Evolutionary conservation across 2,797 vertebrate genomes (phyloP).

Genomic region (Enteromius unitaeniatus): DNA sequence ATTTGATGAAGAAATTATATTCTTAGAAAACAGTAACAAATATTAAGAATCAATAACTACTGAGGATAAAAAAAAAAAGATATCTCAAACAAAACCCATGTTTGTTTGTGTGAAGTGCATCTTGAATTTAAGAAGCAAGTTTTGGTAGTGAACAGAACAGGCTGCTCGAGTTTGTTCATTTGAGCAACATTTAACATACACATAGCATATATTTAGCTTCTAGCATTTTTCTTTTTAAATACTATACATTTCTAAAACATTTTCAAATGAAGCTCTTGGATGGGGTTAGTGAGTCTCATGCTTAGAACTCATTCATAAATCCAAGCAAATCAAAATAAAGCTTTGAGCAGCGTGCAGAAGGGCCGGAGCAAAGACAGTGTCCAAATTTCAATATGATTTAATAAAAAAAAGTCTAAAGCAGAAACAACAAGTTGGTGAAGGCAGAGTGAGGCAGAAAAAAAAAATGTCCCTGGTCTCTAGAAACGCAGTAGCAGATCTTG

Average conservation of each 20-base stretch:
- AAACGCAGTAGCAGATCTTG: background rate
- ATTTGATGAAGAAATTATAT: background rate
- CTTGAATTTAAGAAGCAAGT: background rate
- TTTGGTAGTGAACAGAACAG: background rate
- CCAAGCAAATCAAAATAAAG: conserved; percentile 52
- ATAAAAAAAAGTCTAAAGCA: conserved; percentile 10
- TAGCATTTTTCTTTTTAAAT: conserved; percentile 8
- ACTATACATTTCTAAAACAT: background rate
- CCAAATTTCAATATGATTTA: conserved; percentile 37
- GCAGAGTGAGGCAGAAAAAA: conserved; percentile 20
- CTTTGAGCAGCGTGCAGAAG: conserved; percentile 45
- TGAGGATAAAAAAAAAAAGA: background rate
- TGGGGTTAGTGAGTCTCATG: conserved; percentile 35
- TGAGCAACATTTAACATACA: background rate
- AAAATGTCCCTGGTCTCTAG: conserved; percentile 27
- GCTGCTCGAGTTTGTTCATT: background rate
- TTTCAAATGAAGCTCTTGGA: conserved; percentile 25
- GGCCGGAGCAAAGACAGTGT: conserved; percentile 42
- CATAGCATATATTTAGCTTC: background rate
- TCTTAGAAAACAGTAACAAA: background rate
- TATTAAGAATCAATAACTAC: background rate
- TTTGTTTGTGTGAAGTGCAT: conserved; percentile 15
- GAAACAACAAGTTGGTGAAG: conserved; percentile 30
- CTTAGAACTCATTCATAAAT: conserved; percentile 33
- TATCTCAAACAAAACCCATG: background rate